Evolutionary conservation across 2,888 invertebrate genomes (phyloP).

Genomic region (Entomobrya proxima): DNA sequence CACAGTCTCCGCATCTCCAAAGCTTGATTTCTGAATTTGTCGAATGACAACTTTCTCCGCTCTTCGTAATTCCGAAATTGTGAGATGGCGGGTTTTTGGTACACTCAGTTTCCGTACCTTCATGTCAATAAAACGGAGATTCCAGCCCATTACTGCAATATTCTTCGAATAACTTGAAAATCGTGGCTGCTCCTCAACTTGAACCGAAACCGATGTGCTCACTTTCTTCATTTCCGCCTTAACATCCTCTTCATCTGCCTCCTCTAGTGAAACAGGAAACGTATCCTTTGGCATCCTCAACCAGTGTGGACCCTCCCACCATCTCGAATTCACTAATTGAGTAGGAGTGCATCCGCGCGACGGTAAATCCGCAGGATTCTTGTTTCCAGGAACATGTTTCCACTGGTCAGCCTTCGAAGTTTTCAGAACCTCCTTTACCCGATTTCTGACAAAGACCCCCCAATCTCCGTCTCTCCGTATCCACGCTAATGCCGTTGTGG

Average conservation of each 20-base stretch:
- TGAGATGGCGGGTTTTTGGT: no score
- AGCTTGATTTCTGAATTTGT: no score
- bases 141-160: no score
- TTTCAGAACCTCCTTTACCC: neutral
- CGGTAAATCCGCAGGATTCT: constrained; percentile 2
- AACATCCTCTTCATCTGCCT: neutral
- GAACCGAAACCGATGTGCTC: neutral
- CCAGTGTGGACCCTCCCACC: constrained; percentile 32
- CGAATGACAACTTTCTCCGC: no score
- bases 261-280: neutral
- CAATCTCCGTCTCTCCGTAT: neutral
- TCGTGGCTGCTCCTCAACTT: no score
- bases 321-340: neutral
- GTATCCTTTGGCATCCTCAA: neutral
- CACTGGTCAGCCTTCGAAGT: neutral
- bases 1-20: no score
- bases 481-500: constrained; percentile 8
- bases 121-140: no score
- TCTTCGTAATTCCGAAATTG: no score
- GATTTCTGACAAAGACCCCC: neutral
- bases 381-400: constrained; percentile 7
- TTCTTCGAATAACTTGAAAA: no score
- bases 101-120: no score
- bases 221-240: neutral
- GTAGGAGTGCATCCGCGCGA: neutral